Base-by-base conservation (phyloP, 2,113 vertebrate genomes). In the Mixornis gularis region DNA sequence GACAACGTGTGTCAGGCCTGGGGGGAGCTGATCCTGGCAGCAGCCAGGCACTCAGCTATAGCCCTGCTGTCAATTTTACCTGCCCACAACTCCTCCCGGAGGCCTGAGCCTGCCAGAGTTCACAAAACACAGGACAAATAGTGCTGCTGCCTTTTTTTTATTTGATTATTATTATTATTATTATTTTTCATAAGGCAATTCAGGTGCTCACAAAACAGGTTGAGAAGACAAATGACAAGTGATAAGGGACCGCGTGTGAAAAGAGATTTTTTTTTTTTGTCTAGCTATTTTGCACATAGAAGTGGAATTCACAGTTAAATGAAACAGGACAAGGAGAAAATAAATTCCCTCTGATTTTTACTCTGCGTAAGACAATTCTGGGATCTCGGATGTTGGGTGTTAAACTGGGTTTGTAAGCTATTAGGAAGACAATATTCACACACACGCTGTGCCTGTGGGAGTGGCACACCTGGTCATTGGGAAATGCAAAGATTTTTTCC, bases 31-130 rank as follows among this genome's bases (percentile, higher is more conserved):
- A 32, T 94, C 56, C 77, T 86, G 6, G 43, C 0, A 0, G 82
- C 66, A 62, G 63, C 62, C 49, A 46, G 0, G 0, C 55, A 59
- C 59, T 73, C 92, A 85, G 79, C 74, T 79, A 19, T 3, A 77
- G 85, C 59, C 59, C 34, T 94, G 79, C 51, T 87, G 92, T 92
- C 82, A 91, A 12, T 91, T 94, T 87, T 79, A 87, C 85, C 85
- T 87, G 46, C 82, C 1, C 14, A 68, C 62, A 56, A 26, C 85
- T 83, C 69, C 55, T 95, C 76, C 43, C 0, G 0, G 48, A 71
- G 90, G 34, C 27, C 71, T n/a, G 71, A 85, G 44, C 32, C 55
- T 91, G 82, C 34, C 85, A 83, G 51, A 91, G 74, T 66, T 79
- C 85, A 83, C 63, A 80, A 80, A 95, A 87, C 46, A 0, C 13